Base-by-base conservation (phyloP, 92 coral and sea anemone genomes). In the Plumapathes pennacea region DNA sequence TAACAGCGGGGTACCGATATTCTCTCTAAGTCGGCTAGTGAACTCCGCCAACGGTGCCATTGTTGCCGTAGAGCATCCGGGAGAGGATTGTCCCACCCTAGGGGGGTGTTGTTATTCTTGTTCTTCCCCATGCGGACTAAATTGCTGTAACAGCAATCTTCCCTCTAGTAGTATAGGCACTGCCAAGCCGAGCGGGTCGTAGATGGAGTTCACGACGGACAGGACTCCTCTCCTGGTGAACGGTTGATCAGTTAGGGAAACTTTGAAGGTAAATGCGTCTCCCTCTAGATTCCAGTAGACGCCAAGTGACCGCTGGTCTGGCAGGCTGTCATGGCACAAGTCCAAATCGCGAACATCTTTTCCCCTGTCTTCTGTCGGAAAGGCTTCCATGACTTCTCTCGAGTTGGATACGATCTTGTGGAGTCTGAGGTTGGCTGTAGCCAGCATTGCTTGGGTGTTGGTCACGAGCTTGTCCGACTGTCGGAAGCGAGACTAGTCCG, bases 191-290 rank as follows among this genome's bases (percentile, higher is more conserved):
- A 69, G 57, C 19, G 76, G 76, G 38, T 56, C 67, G 31, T 69
- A 56, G 28, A 56, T 69, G 46, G 67, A 69, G 46, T 69, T 69
- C 17, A 69, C 64, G 12, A 69, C 33, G 9, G 76, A 46, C 8
- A 69, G 75, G 25, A 67, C 75, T n/a, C 65, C 66, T 56, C 76
- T 69, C 11, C 67, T 46, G 2, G 76, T 69, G 46, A 69, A 56
- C 28, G 67, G 76, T 45, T 69, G 55, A 23, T 69, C 34, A 7
- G 55, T 65, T 9, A 55, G 50, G 9, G 33, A 21, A 18, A 55
- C 52, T 29, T 43, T 33, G 56, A 55, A 68, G 19, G 76, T 54
- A 40, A 67, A 67, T 9, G 51, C 18, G 11, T 65, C 72, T 29
- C 21, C 34, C 34, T 51, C 50, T 33, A 65, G 32, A 61, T 65